Evolutionary conservation across 1,140 invertebrate species (phyloP), one percentile per base, ranked within the genome.

Genomic region (Caenorhabditis remanei): DNA sequence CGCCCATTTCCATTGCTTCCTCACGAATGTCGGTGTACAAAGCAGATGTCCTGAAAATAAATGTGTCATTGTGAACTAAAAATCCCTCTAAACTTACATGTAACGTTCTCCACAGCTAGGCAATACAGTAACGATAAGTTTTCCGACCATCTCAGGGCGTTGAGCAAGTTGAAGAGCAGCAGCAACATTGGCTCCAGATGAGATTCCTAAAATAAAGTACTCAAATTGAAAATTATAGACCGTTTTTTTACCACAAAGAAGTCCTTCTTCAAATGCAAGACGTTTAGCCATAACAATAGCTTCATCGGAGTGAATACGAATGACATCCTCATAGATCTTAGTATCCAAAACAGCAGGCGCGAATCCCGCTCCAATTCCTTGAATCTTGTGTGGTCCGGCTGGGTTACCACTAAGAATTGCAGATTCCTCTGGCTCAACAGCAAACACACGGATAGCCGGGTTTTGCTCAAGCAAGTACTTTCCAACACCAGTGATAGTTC

Each of bases 101-200:
- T 92, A 92, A 40, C 91, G 90, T 87, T 92, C 91, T 55, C 91
- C 91, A 67, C 89, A 92, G 83, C 90, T 91, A 13, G 92, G 91
- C 40, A 93, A 82, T 9, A 92, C 91, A 43, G 91, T 92, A 6
- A 93, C 91, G 85, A 92, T 89, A 0, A 92, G 87, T 79, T 93
- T 92, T 40, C 89, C 89, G 50, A 87, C 90, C 86, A 90, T 92
- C 61, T 87, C 90, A 11, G 90, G 89, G 14, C 87, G 67, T 43
- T 88, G 83, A 9, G 91, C 91, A 21, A 93, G 32, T 24, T 87
- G 89, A 9, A 90, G 43, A 19, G 91, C 91, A 19, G 91, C 91
- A 21, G 40, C 48, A 9, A 91, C 90, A 86, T 92, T 91, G 4
- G 92, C 91, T 16, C 91, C 91, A 83, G 89, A 90, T 21, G 91